These are phyloP conservation scores for Mionectes macconnelli DNA, from an alignment of 2,113 vertebrate species.

Conservation along the genomic window DNA sequence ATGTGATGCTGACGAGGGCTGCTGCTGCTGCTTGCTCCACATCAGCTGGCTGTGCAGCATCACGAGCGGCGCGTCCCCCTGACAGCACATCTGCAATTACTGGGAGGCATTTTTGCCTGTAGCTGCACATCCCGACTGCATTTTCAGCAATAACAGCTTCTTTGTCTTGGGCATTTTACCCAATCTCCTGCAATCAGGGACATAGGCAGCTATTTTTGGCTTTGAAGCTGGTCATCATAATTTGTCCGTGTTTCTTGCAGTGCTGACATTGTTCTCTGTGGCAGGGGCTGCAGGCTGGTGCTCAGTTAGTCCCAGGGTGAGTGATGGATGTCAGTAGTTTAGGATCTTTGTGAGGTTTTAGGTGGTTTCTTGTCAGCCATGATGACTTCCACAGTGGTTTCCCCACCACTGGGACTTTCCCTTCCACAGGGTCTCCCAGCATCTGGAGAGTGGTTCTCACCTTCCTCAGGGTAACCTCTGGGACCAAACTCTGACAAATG, in stretches of 20 bases:
- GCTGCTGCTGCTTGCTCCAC: background rate
- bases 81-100: background rate
- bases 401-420: background rate
- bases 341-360: background rate
- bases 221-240: background rate
- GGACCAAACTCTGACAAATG: background rate
- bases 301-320: fast-evolving
- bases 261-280: background rate
- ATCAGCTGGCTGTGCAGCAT: background rate
- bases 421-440: background rate
- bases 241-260: background rate
- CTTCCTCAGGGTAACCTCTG: background rate
- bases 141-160: background rate
- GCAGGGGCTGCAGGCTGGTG: fast-evolving
- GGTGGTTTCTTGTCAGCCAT: background rate
- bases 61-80: background rate
- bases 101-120: background rate
- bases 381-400: fast-evolving
- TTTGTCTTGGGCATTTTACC: background rate
- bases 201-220: background rate
- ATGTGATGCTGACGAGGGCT: background rate
- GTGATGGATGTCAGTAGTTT: background rate
- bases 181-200: background rate
- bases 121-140: background rate
- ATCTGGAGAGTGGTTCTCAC: fast-evolving